A percentile compares a stretch with the other conserved stretches of the same genome.
Evolutionary conservation across 2,888 invertebrate genomes (phyloP).

Genomic region (Piscicola geometra): DNA sequence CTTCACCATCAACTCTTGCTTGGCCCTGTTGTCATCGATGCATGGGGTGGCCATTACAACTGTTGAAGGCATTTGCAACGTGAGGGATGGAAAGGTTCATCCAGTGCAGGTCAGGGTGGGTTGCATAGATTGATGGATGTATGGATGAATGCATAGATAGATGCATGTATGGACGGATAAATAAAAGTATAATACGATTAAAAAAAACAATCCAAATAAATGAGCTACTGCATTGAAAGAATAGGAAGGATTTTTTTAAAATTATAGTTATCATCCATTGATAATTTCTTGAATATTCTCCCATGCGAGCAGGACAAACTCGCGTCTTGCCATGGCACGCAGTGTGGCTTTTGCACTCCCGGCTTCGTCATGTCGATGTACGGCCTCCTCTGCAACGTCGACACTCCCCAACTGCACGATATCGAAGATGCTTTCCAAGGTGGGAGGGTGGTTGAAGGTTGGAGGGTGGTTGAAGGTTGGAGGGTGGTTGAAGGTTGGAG

Average conservation of each 20-base stretch:
- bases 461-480: too few relatives aligned
- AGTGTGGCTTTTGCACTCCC: constrained; percentile 91
- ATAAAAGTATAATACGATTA: too few relatives aligned
- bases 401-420: constrained; percentile 69
- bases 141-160: too few relatives aligned
- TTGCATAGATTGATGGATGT: too few relatives aligned
- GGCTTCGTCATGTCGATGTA: constrained; percentile 98
- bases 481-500: too few relatives aligned
- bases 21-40: constrained; percentile 50
- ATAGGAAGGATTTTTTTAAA: too few relatives aligned
- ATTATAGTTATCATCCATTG: too few relatives aligned
- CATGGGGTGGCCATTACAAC: constrained; percentile 54
- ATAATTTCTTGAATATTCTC: too few relatives aligned
- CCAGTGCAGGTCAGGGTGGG: constrained; percentile 49
- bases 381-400: constrained; percentile 70
- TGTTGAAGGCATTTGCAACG: constrained; percentile 53
- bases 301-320: constrained; percentile 59
- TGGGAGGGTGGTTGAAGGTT: too few relatives aligned
- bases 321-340: constrained; percentile 84
- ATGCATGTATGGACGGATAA: too few relatives aligned
- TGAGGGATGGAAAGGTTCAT: constrained; percentile 48
- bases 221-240: too few relatives aligned
- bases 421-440: constrained; percentile 61
- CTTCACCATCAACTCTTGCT: constrained; percentile 49
- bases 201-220: too few relatives aligned